Evolutionary conservation across 2,113 vertebrate genomes (phyloP).

Genomic region (Baryphthengus martii): DNA sequence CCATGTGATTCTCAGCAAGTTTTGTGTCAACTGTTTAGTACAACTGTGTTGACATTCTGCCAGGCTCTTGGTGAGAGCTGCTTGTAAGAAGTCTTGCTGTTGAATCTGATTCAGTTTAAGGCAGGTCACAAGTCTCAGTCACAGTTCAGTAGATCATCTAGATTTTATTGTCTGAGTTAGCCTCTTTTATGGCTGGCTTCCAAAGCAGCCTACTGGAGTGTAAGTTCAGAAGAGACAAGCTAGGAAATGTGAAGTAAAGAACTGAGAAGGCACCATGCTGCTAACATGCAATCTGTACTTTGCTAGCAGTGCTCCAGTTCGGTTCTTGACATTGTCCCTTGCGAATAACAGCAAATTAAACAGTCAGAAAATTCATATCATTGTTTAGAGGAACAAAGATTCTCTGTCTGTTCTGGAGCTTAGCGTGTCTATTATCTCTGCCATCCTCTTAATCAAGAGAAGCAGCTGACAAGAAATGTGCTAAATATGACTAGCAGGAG

Average conservation of each 20-base stretch:
- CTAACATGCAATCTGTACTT: not conserved
- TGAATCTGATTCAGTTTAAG: constrained; percentile 47
- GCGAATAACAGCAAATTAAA: constrained; percentile 36
- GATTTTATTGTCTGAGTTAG: constrained; percentile 17
- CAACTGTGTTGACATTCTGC: constrained; percentile 40
- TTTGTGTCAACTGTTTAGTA: constrained; percentile 9
- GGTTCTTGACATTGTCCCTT: not conserved
- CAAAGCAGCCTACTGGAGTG: not conserved
- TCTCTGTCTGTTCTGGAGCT: not conserved
- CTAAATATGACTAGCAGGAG: not conserved
- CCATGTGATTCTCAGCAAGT: constrained; percentile 16
- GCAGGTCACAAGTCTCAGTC: constrained; percentile 35
- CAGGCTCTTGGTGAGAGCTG: constrained; percentile 37
- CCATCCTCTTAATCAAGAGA: constrained; percentile 24
- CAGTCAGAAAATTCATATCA: not conserved
- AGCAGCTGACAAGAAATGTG: not conserved
- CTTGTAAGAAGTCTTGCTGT: constrained; percentile 34
- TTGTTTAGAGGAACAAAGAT: constrained; percentile 28
- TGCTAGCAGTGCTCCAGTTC: not conserved
- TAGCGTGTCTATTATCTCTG: not conserved
- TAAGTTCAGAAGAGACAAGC: not conserved
- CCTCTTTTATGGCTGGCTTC: constrained; percentile 8
- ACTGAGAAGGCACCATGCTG: constrained; percentile 38
- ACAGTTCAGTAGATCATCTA: constrained; percentile 3
- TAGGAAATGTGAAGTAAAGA: not conserved